A percentile compares a stretch with the other conserved stretches of the same genome.
These are phyloP conservation scores for Zoroaster sp. DNA, from an alignment of 53 echinoderm and acorn worm genomes.

Conservation along the genomic window DNA sequence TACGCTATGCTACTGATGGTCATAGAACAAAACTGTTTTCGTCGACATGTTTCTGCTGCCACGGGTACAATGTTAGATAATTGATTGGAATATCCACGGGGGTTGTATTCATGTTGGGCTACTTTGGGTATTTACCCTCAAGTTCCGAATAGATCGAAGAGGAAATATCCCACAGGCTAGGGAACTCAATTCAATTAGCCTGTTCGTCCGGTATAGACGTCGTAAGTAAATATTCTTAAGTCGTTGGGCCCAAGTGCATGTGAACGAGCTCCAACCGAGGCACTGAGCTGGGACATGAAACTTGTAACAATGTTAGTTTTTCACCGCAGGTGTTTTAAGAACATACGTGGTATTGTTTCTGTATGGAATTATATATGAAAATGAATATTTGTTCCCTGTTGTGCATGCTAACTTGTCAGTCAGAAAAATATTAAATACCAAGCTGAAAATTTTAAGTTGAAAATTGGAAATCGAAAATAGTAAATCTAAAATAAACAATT, in stretches of 20 bases:
- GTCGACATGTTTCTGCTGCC: no score
- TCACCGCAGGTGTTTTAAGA: not conserved
- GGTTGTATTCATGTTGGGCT: not conserved
- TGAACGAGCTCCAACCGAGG: not conserved
- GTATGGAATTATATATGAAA: not conserved
- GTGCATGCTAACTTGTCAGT: not conserved
- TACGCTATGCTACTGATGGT: no score
- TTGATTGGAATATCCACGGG: not conserved
- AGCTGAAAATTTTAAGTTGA: no score
- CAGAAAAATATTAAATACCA: no score
- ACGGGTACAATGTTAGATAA: not conserved
- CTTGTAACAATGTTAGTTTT: not conserved
- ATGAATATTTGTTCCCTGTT: no score
- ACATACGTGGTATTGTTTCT: not conserved
- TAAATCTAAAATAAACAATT: not conserved
- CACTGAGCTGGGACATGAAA: not conserved
- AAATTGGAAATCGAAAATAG: no score
- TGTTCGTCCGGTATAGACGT: not conserved
- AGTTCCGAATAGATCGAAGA: not conserved
- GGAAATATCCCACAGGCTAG: not conserved
- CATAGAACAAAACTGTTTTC: no score
- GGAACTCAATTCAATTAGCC: constrained; percentile 29
- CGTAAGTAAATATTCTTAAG: not conserved
- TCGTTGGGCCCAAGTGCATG: not conserved
- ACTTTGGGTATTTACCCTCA: not conserved